A percentile compares a stretch with the other conserved stretches of the same genome.
Evolutionary conservation across 2,797 vertebrate species (phyloP).

Genomic region (Sarcophilus harrisii): DNA sequence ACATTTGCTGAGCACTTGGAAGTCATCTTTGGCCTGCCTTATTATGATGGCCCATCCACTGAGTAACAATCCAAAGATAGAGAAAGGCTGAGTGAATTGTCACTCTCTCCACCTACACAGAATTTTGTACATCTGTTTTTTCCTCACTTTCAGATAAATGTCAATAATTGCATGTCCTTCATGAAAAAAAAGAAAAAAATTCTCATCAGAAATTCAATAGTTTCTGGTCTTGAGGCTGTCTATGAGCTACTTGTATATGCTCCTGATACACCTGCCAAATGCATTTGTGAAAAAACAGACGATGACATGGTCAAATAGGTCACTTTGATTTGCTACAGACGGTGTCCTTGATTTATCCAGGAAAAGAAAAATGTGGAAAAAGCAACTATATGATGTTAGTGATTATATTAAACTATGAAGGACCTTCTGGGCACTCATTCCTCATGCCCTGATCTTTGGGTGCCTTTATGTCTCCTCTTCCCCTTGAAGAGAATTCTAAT

Average conservation of each 20-base stretch:
- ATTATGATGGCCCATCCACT: constrained; percentile 17
- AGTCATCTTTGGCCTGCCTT: constrained; percentile 5
- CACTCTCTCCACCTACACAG: constrained; percentile 35
- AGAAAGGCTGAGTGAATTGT: constrained; percentile 27
- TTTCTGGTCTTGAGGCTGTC: not conserved
- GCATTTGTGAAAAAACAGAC: not conserved
- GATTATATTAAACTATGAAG: not conserved
- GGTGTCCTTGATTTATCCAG: not conserved
- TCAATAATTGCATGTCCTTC: constrained; percentile 35
- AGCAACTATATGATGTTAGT: not conserved
- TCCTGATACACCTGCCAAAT: not conserved
- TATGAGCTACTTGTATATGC: not conserved
- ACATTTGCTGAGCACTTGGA: constrained; percentile 15
- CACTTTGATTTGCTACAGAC: not conserved
- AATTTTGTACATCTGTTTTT: constrained; percentile 28
- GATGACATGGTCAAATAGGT: not conserved
- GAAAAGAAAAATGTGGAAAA: constrained; percentile 34
- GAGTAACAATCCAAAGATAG: constrained; percentile 13
- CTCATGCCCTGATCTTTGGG: not conserved
- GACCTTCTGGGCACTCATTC: not conserved
- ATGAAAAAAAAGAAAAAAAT: constrained; percentile 27
- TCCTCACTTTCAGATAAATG: constrained; percentile 51
- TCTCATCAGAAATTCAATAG: constrained; percentile 2
- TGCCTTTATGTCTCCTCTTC: not conserved
- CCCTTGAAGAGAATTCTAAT: not conserved